These are phyloP conservation scores for Malurus leucopterus DNA, from an alignment of 2,797 vertebrate genomes.

Conservation along the genomic window DNA sequence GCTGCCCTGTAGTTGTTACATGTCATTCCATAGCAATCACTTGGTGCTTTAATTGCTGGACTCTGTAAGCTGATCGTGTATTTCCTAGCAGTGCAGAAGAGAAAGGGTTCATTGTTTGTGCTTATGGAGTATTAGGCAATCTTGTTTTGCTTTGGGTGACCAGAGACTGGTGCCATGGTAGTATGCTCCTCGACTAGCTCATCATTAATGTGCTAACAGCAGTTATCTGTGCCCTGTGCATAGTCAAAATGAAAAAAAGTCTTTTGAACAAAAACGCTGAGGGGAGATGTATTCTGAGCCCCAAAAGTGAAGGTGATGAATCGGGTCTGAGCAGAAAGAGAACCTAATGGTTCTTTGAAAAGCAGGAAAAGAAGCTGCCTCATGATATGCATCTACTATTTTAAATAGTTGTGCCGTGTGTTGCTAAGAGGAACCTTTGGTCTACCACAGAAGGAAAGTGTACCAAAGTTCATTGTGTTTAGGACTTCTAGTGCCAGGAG, in stretches of 20 bases:
- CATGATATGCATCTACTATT: rapidly evolving
- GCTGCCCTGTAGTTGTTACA: background rate
- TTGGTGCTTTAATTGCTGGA: background rate
- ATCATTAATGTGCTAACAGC: background rate
- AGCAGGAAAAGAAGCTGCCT: background rate
- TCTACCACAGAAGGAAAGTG: background rate
- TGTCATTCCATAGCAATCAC: background rate
- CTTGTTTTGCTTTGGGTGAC: background rate
- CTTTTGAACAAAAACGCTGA: background rate
- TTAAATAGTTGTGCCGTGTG: background rate
- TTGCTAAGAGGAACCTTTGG: background rate
- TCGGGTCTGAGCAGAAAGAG: background rate
- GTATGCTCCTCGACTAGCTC: background rate
- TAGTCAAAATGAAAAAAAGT: background rate
- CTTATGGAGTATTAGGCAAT: background rate
- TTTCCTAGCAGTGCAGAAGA: background rate
- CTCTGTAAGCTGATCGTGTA: background rate
- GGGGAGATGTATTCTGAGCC: background rate
- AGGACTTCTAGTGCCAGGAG: background rate
- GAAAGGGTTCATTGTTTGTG: background rate
- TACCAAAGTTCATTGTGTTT: background rate
- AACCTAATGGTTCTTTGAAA: background rate
- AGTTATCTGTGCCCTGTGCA: background rate
- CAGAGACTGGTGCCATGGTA: background rate
- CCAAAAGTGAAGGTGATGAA: background rate